Conservation (phyloP, 2,888 invertebrate genomes). For the Morinoia aosen region DNA sequence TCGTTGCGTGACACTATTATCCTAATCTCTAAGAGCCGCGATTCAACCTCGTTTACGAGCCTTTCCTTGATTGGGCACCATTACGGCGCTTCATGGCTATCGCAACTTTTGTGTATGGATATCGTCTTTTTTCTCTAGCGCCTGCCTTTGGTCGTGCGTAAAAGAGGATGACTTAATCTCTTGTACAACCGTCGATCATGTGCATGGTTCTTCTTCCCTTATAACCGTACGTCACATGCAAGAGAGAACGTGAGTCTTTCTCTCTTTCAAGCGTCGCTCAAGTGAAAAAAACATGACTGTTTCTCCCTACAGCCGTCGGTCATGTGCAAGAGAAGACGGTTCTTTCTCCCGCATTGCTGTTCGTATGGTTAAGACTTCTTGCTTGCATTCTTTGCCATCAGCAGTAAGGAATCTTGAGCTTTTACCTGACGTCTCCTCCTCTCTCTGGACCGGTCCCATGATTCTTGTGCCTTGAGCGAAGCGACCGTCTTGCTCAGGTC, state of each 20-base stretch:
- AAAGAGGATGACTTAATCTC: not conserved
- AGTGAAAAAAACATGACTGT: too few species aligned
- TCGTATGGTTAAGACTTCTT: not conserved
- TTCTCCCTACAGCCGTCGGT: not conserved
- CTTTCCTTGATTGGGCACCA: not conserved
- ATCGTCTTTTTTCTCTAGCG: not conserved
- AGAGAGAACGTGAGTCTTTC: too few species aligned
- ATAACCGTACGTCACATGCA: too few species aligned
- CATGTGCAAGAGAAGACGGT: not conserved
- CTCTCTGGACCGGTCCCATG: slow-evolving; percentile 42
- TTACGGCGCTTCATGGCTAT: not conserved
- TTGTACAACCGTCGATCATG: not conserved
- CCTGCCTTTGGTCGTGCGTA: not conserved
- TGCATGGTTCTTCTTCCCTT: too few species aligned
- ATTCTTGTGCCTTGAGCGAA: not conserved
- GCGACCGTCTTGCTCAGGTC: slow-evolving; percentile 25
- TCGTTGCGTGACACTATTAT: not conserved
- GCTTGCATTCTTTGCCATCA: slow-evolving; percentile 17
- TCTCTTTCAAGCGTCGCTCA: too few species aligned
- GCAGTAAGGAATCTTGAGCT: slow-evolving; percentile 26
- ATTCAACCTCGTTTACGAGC: slow-evolving; percentile 4
- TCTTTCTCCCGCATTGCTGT: not conserved
- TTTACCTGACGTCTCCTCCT: slow-evolving; percentile 30
- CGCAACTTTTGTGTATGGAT: not conserved
- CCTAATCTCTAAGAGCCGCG: not conserved